Percentiles rank a stretch among this genome's conserved stretches.
phyloP scores from a whole-genome alignment of 2,113 vertebrate genomes.

The Odontesthes bonariensis region DNA sequence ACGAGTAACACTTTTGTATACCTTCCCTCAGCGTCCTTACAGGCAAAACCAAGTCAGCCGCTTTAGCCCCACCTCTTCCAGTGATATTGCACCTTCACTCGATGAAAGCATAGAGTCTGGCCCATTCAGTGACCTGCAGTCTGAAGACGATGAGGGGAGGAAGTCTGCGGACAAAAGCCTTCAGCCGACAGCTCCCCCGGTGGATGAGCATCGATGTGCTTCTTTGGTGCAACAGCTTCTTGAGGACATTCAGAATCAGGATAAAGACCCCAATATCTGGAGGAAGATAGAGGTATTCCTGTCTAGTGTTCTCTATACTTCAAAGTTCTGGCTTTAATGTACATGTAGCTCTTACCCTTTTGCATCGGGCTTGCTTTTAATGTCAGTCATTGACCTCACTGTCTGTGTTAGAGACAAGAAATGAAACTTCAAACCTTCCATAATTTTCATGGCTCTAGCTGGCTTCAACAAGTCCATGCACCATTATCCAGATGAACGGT shows the following conservation, averaged over 20 bases:
- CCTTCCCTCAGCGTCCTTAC: constrained; percentile 74
- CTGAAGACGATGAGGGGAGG: constrained; percentile 87
- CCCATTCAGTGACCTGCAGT: constrained; percentile 90
- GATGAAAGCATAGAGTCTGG: constrained; percentile 94
- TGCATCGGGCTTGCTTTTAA: background rate
- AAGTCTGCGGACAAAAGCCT: constrained; percentile 56
- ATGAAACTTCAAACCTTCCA: background rate
- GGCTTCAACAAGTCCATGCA: background rate
- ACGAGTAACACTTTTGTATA: background rate
- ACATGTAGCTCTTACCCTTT: background rate
- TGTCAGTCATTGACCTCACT: too few species aligned
- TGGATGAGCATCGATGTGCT: constrained; percentile 19
- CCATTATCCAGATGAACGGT: background rate
- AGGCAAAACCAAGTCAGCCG: constrained; percentile 73
- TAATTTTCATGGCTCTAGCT: background rate
- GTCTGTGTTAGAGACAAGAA: background rate
- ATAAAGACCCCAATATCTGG: constrained; percentile 91
- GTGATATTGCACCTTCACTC: constrained; percentile 89
- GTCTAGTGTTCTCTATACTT: background rate
- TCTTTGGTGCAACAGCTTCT: constrained; percentile 88
- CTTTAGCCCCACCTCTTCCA: constrained; percentile 90
- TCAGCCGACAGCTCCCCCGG: constrained; percentile 2
- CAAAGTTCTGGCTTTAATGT: background rate
- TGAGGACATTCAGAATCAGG: constrained; percentile 90
- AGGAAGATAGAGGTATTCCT: constrained; percentile 92